Evolutionary conservation across 2,113 vertebrate species (phyloP), one percentile per base, ranked within the genome.

Genomic region (Globicephala melas): DNA sequence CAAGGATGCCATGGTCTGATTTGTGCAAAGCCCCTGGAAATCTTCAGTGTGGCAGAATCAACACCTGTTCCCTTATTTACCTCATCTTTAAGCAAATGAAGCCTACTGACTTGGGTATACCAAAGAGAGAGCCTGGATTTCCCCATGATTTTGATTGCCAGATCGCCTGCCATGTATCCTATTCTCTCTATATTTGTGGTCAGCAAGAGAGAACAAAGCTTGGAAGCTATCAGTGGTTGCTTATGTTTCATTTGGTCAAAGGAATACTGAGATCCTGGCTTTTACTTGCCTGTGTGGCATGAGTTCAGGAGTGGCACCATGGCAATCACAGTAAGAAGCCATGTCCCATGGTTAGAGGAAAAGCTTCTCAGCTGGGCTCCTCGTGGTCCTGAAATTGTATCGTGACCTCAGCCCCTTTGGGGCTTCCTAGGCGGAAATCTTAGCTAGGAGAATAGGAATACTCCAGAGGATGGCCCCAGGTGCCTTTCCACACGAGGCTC

Each of bases 361-460:
- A 53, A 7, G 2, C 0, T 97, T 97, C 82, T 96, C 70, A 89
- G 31, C 74, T 97, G 44, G 60, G 81, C 92, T 96, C 65, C 50
- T 89, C 17, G 8, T 25, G 84, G 23, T 47, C 55, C 36, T 91
- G 25, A 97, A 97, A 89, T 6, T 97, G 36, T 95, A 84, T 96
- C 70, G 93, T 55, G 62, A 96, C 62, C 62, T 97, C 0, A 11
- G 80, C 41, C 17, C 97, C 97, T 95, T 68, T 26, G 89, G 86
- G 96, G 89, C 58, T 97, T 97, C 55, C 97, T 87, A 94, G 91
- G 14, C 0, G 0, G 91, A 98, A 98, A 98, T 73, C 81, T 97
- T 76, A 63, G 81, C 38, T 96, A 21, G 41, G 86, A 98, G 96
- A 97, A 77, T 12, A 97, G 89, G 92, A 97, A 97, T 71, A 5